Conservation (phyloP, 1,140 invertebrate genomes). For the Drosophila nikananu region DNA sequence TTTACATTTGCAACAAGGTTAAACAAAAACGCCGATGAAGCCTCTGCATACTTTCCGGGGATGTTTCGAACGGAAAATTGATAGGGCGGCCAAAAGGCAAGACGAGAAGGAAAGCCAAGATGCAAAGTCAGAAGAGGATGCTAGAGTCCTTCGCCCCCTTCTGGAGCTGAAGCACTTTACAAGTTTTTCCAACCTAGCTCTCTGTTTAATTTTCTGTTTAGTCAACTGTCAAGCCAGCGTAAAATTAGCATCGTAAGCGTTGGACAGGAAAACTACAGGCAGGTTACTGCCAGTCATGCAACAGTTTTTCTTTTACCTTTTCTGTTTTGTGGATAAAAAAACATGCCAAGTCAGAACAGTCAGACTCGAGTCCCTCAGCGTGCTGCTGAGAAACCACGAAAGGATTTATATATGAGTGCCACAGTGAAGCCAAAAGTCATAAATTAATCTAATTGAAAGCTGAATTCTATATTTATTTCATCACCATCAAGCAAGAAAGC, state of each 20-base stretch:
- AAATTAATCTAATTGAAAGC: background rate
- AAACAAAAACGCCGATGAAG: slow-evolving; percentile 29
- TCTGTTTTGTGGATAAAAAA: slow-evolving; percentile 16
- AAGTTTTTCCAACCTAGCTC: slow-evolving; percentile 17
- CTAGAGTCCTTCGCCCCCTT: background rate
- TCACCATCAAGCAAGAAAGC: background rate
- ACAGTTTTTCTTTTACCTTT: slow-evolving; percentile 41
- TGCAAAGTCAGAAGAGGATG: slow-evolving; percentile 25
- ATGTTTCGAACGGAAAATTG: slow-evolving; percentile 49
- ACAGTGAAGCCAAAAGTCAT: background rate
- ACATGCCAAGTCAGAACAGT: slow-evolving; percentile 62
- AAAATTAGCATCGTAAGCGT: slow-evolving; percentile 73
- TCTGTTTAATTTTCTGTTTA: slow-evolving; percentile 27
- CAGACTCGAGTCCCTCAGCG: slow-evolving; percentile 2
- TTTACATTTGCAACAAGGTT: slow-evolving; percentile 57
- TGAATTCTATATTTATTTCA: background rate
- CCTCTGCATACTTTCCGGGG: slow-evolving; percentile 48
- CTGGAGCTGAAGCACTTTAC: slow-evolving; percentile 15
- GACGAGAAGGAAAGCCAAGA: slow-evolving; percentile 17
- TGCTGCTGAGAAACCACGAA: background rate
- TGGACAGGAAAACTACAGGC: slow-evolving; percentile 45
- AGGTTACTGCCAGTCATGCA: slow-evolving; percentile 58
- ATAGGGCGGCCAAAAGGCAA: slow-evolving; percentile 27
- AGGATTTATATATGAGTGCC: background rate
- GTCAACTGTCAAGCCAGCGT: slow-evolving; percentile 72